Base-by-base conservation (phyloP, 2,888 invertebrate species). In the Drosophila kambysellisi region DNA sequence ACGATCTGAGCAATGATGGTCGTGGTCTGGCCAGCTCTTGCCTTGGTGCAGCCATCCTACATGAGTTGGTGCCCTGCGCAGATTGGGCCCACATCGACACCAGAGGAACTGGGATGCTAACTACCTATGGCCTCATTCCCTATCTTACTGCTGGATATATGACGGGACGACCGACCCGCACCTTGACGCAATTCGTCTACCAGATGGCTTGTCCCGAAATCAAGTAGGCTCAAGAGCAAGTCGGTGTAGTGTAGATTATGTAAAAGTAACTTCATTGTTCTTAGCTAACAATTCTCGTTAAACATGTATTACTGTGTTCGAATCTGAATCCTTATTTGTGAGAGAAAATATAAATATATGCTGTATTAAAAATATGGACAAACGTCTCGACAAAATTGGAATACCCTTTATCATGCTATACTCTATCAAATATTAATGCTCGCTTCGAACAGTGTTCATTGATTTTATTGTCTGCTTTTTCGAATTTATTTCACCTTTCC, bases 81-180 rank as follows among this genome's bases (percentile, higher is more conserved):
- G 94, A 95, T 75, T 96, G 96, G 96, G 91, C 96, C 80, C 96
- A 96, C 93, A 88, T 96, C 85, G 96, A 96, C 93, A 96, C 96
- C 66, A 95, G 96, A 50, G 96, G 96, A 68, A 96, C 96, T 48
- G 95, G 96, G 43, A 94, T 95, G 94, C 77, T 93, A n/a, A 94
- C 94, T 59, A 94, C 93, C 81, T 93, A 91, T 75, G 94, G 94
- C 61, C 94, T 95, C 71, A 93, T 95, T 56, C 94, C 95, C 9
- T 96, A 96, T 93, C 93, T 96, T 56, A 89, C 92, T 57, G 92
- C 94, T 83, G 94, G 94, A 65, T 94, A 94, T 76, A 95, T 95
- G 95, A 93, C 95, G 33, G 95, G 95, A 48, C 94, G 96, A 0
- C 95, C 96, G 20, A 93, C 95, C 8, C 93, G 96, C 67, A 94